Evolutionary conservation across 2,888 invertebrate species (phyloP).

Genomic region (Metallyticus violacea): DNA sequence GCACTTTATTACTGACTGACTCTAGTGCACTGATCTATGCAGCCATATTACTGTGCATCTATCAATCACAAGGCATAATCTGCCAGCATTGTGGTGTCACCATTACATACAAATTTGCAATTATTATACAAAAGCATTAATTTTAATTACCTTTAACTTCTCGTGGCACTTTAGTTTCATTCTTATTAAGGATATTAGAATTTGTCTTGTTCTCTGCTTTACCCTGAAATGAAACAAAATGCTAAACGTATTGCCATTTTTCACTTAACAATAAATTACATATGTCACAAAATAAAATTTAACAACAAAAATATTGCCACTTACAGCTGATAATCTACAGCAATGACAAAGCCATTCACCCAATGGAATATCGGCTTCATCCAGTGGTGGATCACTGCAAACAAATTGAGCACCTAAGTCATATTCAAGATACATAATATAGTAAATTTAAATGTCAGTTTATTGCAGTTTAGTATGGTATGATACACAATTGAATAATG

Average conservation of each 20-base stretch:
- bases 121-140: background rate
- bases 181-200: background rate
- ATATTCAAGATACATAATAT: background rate
- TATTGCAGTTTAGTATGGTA: background rate
- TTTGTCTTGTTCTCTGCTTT: conserved; percentile 2
- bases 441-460: background rate
- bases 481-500: too few relatives aligned
- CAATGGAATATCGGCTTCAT: conserved; percentile 82
- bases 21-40: too few relatives aligned
- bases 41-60: too few relatives aligned
- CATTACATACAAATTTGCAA: too few relatives aligned
- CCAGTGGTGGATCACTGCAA: conserved; percentile 86
- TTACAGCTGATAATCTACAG: conserved; percentile 50
- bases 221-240: background rate
- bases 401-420: conserved; percentile 21
- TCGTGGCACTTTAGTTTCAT: background rate
- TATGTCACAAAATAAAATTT: background rate
- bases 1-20: too few relatives aligned
- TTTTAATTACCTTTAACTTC: conserved; percentile 11
- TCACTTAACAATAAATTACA: background rate
- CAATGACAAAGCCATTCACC: conserved; percentile 91
- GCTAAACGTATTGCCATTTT: background rate
- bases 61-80: too few relatives aligned
- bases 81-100: too few relatives aligned
- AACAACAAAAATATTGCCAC: background rate